Percentiles rank a stretch among this genome's conserved stretches.
Evolutionary conservation across 2,888 invertebrate genomes (phyloP).

Genomic region (Phorcus lineatus): DNA sequence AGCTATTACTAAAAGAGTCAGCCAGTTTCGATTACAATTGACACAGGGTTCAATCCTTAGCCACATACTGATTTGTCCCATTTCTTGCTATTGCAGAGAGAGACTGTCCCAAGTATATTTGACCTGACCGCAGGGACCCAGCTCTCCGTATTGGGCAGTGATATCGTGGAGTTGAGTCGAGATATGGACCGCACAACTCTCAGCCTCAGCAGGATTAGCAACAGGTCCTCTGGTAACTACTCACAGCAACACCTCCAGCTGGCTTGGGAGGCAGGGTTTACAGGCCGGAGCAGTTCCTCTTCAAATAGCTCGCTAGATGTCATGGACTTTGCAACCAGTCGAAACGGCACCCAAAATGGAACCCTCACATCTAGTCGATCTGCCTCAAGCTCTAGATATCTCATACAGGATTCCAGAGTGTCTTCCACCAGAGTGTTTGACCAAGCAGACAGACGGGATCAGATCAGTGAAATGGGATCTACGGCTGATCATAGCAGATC

Average conservation of each 20-base stretch:
- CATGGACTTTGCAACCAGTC: conserved; percentile 4
- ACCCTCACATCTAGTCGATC: background rate
- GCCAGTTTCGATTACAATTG: background rate
- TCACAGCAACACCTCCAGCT: conserved; percentile 31
- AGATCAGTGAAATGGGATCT: conserved; percentile 12
- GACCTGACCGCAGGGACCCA: background rate
- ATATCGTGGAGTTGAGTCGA: conserved; percentile 12
- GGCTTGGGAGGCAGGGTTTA: conserved; percentile 42
- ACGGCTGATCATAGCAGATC: conserved; percentile 4
- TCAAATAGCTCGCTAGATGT: conserved; percentile 38
- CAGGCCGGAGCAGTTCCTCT: conserved; percentile 28
- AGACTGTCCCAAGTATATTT: background rate
- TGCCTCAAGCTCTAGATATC: background rate
- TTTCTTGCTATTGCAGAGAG: background rate
- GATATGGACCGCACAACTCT: conserved; percentile 16
- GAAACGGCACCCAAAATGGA: too few relatives aligned
- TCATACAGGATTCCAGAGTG: background rate
- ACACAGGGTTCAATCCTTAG: background rate
- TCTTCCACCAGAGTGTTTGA: background rate
- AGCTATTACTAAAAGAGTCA: background rate
- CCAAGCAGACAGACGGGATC: conserved; percentile 20
- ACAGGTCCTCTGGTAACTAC: conserved; percentile 1
- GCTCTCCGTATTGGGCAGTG: conserved; percentile 7
- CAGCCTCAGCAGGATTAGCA: conserved; percentile 24
- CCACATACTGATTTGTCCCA: background rate